Evolutionary conservation across 1,140 invertebrate species (phyloP).

Genomic region (Drosophila novamexicana): DNA sequence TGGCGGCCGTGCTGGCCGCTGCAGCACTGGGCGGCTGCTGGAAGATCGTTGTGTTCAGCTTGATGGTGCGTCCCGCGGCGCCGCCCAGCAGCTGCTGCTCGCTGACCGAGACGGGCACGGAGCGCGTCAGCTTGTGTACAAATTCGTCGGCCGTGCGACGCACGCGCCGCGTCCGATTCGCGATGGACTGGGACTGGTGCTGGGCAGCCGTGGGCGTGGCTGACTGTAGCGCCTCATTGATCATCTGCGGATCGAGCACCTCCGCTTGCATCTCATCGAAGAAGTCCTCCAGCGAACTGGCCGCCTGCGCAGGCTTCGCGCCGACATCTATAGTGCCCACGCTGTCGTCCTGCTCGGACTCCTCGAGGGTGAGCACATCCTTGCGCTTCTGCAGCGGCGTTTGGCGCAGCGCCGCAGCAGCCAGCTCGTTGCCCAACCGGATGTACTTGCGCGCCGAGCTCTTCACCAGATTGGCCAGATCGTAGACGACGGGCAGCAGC

Average conservation of each 20-base stretch:
- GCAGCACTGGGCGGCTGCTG: slow-evolving; percentile 56
- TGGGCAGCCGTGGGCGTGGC: slow-evolving; percentile 4
- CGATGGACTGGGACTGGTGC: not conserved
- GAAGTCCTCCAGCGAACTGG: slow-evolving; percentile 61
- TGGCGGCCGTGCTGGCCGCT: not conserved
- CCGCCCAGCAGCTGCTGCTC: slow-evolving; percentile 67
- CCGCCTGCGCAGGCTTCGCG: not conserved
- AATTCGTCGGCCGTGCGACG: slow-evolving; percentile 66
- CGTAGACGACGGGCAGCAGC: slow-evolving; percentile 87
- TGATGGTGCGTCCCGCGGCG: slow-evolving; percentile 62
- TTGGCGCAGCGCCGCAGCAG: slow-evolving; percentile 61
- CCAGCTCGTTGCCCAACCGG: slow-evolving; percentile 83
- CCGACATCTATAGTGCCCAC: slow-evolving; percentile 62
- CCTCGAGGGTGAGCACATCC: slow-evolving; percentile 48
- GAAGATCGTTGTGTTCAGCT: slow-evolving; percentile 73
- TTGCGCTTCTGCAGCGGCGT: slow-evolving; percentile 43
- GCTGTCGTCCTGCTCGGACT: slow-evolving; percentile 54
- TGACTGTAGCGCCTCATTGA: slow-evolving; percentile 68
- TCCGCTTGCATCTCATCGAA: slow-evolving; percentile 69
- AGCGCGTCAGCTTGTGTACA: slow-evolving; percentile 74
- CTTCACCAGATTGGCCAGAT: slow-evolving; percentile 87
- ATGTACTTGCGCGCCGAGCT: slow-evolving; percentile 84
- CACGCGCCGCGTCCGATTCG: slow-evolving; percentile 18
- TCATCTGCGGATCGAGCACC: slow-evolving; percentile 75
- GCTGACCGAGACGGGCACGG: slow-evolving; percentile 63